Conservation (phyloP, 2,113 vertebrate genomes). For the Hyla sarda region DNA sequence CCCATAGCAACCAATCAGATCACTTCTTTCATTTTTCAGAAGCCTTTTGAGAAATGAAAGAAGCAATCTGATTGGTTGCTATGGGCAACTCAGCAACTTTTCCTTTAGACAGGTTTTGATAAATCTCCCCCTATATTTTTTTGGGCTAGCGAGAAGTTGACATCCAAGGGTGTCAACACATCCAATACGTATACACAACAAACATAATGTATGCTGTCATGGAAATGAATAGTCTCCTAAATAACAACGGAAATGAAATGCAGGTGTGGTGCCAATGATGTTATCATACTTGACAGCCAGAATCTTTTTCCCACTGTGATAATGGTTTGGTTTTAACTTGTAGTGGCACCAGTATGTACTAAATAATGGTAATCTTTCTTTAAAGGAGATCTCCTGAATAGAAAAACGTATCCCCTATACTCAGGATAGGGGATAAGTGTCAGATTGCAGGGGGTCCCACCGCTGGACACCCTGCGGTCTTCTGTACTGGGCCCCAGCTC, state of each 20-base stretch:
- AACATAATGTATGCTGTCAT: constrained; percentile 5
- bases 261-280: background rate
- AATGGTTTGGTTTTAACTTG: background rate
- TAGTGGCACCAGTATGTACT: background rate
- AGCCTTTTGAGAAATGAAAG: too few species aligned
- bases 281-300: background rate
- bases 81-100: too few species aligned
- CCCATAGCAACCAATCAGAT: too few species aligned
- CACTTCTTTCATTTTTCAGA: too few species aligned
- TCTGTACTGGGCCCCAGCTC: too few species aligned
- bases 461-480: too few species aligned
- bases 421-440: too few species aligned
- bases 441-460: too few species aligned
- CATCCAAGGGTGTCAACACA: background rate
- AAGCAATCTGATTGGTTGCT: too few species aligned
- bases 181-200: constrained; percentile 7
- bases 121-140: background rate
- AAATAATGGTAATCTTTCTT: background rate
- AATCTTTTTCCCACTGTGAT: background rate
- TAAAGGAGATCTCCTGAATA: too few species aligned
- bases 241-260: background rate
- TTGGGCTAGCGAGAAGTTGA: background rate
- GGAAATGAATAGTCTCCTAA: constrained; percentile 5
- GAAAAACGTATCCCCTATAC: too few species aligned
- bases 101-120: too few species aligned